These are phyloP conservation scores for Formica selysi DNA, from an alignment of 1,140 invertebrate species.

Conservation along the genomic window DNA sequence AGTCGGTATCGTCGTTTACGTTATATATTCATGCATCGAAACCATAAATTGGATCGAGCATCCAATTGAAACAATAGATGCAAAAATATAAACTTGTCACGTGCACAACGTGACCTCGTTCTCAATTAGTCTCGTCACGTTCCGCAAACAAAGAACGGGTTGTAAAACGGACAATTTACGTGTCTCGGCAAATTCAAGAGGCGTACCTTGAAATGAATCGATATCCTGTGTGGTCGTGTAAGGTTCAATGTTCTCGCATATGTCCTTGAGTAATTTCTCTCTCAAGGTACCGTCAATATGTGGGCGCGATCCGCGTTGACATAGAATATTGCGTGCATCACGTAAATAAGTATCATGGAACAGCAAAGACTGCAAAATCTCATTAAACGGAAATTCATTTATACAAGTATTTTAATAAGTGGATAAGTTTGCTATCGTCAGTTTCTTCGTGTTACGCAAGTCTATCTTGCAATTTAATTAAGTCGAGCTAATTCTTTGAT, in stretches of 20 bases:
- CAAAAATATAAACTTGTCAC: not conserved
- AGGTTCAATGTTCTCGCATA: constrained; percentile 64
- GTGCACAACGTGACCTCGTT: not conserved
- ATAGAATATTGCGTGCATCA: constrained; percentile 17
- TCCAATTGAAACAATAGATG: not conserved
- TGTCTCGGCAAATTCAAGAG: not conserved
- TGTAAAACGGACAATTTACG: constrained; percentile 11
- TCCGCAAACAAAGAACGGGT: not conserved
- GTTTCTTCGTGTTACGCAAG: not conserved
- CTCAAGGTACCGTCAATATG: constrained; percentile 46
- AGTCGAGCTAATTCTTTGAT: not conserved
- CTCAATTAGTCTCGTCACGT: not conserved
- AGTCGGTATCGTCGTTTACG: not conserved
- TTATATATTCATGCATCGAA: not conserved
- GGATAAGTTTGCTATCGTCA: not conserved
- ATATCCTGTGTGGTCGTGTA: constrained; percentile 12
- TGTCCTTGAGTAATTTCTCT: constrained; percentile 37
- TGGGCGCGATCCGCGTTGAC: constrained; percentile 16
- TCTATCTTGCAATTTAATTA: not conserved
- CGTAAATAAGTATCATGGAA: not conserved
- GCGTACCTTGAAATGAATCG: constrained; percentile 31
- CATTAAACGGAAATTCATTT: not conserved
- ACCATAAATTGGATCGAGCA: constrained; percentile 12
- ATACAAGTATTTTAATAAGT: not conserved
- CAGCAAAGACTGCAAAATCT: not conserved